phyloP scores from a whole-genome alignment of 2,113 vertebrate species.

The Corythaixoides concolor region DNA sequence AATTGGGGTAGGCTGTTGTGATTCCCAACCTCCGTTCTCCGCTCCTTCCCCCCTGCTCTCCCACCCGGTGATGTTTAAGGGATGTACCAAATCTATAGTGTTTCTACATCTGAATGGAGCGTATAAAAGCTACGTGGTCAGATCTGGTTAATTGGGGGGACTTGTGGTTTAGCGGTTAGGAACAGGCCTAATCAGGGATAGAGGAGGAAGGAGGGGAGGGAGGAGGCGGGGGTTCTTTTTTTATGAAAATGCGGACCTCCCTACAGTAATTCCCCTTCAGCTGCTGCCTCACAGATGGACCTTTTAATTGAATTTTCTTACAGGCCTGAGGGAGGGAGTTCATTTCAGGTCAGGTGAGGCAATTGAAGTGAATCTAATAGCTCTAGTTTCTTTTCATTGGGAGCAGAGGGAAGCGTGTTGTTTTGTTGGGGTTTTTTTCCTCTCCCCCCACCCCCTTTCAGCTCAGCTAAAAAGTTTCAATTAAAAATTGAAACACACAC shows the following conservation, averaged over 20 bases:
- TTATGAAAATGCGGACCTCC: constrained; percentile 76
- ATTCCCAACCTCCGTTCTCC: constrained; percentile 43
- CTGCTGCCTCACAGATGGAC: constrained; percentile 80
- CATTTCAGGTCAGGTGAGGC: constrained; percentile 78
- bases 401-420: constrained; percentile 62
- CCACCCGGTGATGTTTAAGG: background rate
- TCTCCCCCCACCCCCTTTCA: background rate
- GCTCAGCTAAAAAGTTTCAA: constrained; percentile 61
- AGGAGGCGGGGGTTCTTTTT: constrained; percentile 59
- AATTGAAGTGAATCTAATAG: constrained; percentile 77
- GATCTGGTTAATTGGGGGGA: constrained; percentile 70
- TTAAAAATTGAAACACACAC: constrained; percentile 72
- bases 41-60: background rate
- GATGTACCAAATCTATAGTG: constrained; percentile 25
- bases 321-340: constrained; percentile 76
- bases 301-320: constrained; percentile 84
- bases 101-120: constrained; percentile 61
- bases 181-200: constrained; percentile 36
- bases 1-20: constrained; percentile 14
- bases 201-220: background rate
- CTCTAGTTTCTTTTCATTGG: constrained; percentile 66
- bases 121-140: constrained; percentile 64
- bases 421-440: constrained; percentile 28
- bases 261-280: constrained; percentile 75
- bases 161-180: constrained; percentile 60